Conservation (phyloP, 2,113 vertebrate genomes). For the Mustela lutreola region DNA sequence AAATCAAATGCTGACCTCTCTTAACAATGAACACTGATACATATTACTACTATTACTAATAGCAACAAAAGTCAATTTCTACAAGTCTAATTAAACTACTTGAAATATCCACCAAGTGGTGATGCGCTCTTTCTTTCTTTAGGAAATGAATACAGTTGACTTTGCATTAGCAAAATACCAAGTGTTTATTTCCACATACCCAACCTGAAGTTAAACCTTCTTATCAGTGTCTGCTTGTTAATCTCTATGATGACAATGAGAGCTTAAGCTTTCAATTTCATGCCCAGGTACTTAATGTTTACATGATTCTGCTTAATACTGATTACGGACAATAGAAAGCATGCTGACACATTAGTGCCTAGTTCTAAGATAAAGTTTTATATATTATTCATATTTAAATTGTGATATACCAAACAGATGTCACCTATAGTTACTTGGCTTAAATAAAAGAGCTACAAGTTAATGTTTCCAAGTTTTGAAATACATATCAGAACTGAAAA, state of each 20-base stretch:
- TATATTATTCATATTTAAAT: background rate
- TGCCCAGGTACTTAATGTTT: background rate
- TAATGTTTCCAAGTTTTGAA: constrained; percentile 3
- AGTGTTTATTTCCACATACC: background rate
- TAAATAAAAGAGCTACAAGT: background rate
- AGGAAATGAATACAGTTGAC: background rate
- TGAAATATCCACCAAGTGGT: background rate
- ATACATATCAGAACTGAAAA: background rate
- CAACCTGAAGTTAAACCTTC: background rate
- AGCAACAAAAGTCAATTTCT: background rate
- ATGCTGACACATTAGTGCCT: background rate
- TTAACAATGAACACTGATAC: background rate
- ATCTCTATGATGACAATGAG: background rate
- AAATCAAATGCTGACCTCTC: background rate
- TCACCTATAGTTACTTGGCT: background rate
- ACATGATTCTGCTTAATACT: background rate
- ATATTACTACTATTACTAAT: background rate
- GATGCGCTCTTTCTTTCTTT: background rate
- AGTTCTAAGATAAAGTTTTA: background rate
- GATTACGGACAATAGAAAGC: background rate
- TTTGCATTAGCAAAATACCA: background rate
- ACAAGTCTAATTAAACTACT: background rate
- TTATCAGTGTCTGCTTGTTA: background rate
- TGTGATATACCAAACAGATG: background rate
- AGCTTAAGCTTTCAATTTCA: background rate